Conservation (phyloP, 1,140 invertebrate species). For the Bombus sibiricus region DNA sequence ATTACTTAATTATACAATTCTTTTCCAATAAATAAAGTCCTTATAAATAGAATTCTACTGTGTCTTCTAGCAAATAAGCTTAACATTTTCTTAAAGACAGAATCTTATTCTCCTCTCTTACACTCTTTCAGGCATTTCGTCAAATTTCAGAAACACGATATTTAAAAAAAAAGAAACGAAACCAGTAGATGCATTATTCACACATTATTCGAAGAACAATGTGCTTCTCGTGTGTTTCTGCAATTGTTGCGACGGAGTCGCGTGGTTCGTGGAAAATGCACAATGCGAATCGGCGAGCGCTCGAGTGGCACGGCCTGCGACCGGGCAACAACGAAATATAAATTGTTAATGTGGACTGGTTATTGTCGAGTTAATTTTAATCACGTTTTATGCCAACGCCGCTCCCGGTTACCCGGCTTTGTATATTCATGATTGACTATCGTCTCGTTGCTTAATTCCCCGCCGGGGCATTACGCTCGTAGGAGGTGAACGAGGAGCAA, state of each 20-base stretch:
- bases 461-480: slow-evolving; percentile 29
- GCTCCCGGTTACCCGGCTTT: slow-evolving; percentile 15
- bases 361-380: slow-evolving; percentile 58
- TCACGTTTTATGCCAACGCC: slow-evolving; percentile 47
- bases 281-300: neutral
- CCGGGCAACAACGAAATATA: slow-evolving; percentile 24
- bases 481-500: slow-evolving; percentile 3
- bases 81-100: no score
- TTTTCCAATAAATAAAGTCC: no score
- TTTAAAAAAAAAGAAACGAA: neutral
- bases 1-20: no score
- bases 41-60: no score
- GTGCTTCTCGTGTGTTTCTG: slow-evolving; percentile 15
- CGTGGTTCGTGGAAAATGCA: slow-evolving; percentile 28
- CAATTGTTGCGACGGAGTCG: slow-evolving; percentile 10
- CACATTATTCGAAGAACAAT: slow-evolving; percentile 42
- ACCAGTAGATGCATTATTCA: neutral
- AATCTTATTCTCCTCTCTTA: no score
- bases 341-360: slow-evolving; percentile 51
- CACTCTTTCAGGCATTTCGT: neutral
- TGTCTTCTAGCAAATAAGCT: no score
- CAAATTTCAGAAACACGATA: neutral
- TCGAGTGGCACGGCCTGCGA: neutral
- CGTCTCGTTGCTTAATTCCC: slow-evolving; percentile 60
- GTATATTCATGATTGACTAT: slow-evolving; percentile 55